A percentile compares a stretch with the other conserved stretches of the same genome.
Evolutionary conservation across 2,113 vertebrate species (phyloP).

Genomic region (Opisthocomus hoazin): DNA sequence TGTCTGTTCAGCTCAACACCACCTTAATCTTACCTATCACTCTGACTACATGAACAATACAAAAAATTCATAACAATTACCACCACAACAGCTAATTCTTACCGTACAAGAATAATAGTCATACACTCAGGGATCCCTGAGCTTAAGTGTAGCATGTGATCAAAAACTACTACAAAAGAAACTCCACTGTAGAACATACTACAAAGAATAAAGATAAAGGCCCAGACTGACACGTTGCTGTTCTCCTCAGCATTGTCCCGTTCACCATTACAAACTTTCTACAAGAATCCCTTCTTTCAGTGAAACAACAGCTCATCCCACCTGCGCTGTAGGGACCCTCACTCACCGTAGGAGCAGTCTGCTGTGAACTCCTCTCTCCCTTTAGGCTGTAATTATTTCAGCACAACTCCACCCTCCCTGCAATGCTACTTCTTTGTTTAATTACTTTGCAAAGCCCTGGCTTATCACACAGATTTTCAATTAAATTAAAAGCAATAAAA

Average conservation of each 20-base stretch:
- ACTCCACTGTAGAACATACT: neutral
- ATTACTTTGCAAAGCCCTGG: neutral
- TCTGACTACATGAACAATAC: neutral
- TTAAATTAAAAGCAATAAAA: slow-evolving; percentile 46
- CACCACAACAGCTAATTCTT: neutral
- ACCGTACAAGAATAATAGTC: neutral
- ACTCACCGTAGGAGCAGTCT: neutral
- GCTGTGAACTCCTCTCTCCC: neutral
- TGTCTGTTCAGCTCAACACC: neutral
- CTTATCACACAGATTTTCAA: slow-evolving; percentile 22
- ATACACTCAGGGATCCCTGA: neutral
- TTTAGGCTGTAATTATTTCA: neutral
- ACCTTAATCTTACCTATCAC: neutral
- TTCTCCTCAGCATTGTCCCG: neutral
- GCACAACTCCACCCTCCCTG: neutral
- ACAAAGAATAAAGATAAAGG: neutral
- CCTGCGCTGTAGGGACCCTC: neutral
- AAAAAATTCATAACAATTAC: neutral
- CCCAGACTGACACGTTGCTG: neutral
- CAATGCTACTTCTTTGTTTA: neutral
- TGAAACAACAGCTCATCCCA: neutral
- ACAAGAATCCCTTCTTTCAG: neutral
- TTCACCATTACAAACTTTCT: neutral
- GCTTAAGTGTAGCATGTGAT: neutral
- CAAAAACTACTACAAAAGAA: neutral